Evolutionary conservation across 2,113 vertebrate genomes (phyloP).

Genomic region (Ondatra zibethicus): DNA sequence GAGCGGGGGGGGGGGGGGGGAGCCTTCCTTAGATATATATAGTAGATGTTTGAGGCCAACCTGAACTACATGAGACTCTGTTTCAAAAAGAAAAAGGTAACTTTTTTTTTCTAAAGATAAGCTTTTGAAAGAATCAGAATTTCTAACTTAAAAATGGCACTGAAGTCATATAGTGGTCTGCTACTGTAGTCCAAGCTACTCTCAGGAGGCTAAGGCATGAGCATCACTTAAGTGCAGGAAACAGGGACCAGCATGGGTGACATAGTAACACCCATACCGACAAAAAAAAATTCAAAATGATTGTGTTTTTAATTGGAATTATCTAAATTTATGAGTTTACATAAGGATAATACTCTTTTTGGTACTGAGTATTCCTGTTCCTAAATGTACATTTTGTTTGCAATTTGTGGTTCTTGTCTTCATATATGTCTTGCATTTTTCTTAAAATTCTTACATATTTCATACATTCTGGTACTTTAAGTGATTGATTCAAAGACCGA

Average conservation of each 20-base stretch:
- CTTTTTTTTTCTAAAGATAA: neutral
- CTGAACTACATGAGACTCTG: neutral
- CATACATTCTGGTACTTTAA: neutral
- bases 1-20: no score
- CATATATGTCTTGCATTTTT: neutral
- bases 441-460: neutral
- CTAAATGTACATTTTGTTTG: neutral
- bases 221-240: no score
- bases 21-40: neutral
- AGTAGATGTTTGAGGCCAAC: neutral
- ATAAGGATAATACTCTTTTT: neutral
- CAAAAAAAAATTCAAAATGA: neutral
- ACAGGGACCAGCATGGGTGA: neutral
- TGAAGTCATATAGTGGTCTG: neutral
- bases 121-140: neutral
- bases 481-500: neutral
- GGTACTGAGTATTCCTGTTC: neutral
- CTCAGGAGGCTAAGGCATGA: neutral
- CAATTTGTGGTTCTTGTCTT: neutral
- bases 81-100: neutral
- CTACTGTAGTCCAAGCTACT: neutral
- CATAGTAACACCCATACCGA: no score
- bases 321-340: conserved; percentile 32
- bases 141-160: no score
- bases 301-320: neutral